These are phyloP conservation scores for Pempheris klunzingeri DNA, from an alignment of 2,797 vertebrate genomes.

Conservation along the genomic window DNA sequence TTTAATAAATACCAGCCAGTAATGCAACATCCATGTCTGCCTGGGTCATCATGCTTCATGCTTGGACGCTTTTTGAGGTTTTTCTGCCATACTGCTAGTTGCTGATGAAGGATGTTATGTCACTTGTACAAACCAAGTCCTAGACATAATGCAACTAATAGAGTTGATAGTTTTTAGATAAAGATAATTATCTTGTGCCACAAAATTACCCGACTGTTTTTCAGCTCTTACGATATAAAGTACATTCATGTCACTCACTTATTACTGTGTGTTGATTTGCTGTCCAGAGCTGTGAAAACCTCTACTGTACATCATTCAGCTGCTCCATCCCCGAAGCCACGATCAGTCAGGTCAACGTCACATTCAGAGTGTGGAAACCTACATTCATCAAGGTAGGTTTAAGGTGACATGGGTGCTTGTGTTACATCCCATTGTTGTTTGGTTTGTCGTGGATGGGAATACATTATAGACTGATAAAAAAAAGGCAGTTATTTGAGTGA, in stretches of 20 bases:
- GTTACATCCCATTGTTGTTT: background rate
- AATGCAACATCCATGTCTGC: too few relatives aligned
- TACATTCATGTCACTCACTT: background rate
- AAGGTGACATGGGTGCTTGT: background rate
- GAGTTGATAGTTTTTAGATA: background rate
- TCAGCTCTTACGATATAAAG: background rate
- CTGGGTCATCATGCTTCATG: too few relatives aligned
- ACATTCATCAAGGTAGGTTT: constrained; percentile 92
- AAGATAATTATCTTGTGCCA: background rate
- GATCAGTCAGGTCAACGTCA: constrained; percentile 89
- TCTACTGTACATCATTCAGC: constrained; percentile 81
- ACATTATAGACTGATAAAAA: background rate
- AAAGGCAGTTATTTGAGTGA: background rate
- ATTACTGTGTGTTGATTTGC: constrained; percentile 23
- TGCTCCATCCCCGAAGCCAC: constrained; percentile 86
- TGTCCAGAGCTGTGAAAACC: constrained; percentile 87
- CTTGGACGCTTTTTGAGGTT: too few relatives aligned
- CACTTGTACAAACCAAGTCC: too few relatives aligned
- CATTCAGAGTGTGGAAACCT: constrained; percentile 92
- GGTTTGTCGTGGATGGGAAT: background rate
- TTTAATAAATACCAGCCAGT: too few relatives aligned
- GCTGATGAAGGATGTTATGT: background rate
- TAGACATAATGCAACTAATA: background rate
- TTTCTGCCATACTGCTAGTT: too few relatives aligned
- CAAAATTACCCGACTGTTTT: background rate